Evolutionary conservation across 2,888 invertebrate genomes (phyloP), one percentile per base, ranked within the genome.

Genomic region (Allacma fusca): DNA sequence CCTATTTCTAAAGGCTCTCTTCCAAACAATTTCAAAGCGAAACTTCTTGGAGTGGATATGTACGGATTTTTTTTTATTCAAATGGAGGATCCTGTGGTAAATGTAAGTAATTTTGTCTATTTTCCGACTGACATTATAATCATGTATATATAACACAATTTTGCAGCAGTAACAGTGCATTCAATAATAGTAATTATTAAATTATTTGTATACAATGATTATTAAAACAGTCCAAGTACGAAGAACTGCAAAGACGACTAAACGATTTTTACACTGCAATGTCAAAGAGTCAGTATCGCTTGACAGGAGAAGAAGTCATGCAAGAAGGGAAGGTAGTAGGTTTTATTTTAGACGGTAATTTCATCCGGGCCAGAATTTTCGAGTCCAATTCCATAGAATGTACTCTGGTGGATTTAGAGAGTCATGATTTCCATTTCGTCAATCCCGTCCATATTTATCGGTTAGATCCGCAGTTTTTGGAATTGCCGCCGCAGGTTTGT

Each of bases 361-460:
- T 59, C 28, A 1, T 57, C 16, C 57, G 72, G 26, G 16, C 23
- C 29, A 57, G 57, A 26, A 28, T 57, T 59, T 72, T 26, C 28
- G 50, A 72, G 24, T 12, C 23, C 9, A 21, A 28, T 34, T 24
- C 24, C 1, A 59, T 9, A 9, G 57, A 28, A n/a, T 21, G 57
- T 57, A 26, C 2, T 23, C 7, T 72, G 26, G 57, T 59, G 23
- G 72, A 57, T 19, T 26, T 72, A 26, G 72, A 72, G 57, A 26
- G 28, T 16, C 72, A 59, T 19, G 72, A 72, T 7, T 50, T 72
- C 29, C 59, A 72, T 72, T 7, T 13, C 7, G 59, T 72, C 1
- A n/a, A 16, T 9, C 1, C 21, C n/a, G 1, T 9, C 16, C n/a
- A 72, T 26, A 16, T 72, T 24, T 72, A 59, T n/a, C 28, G 12